Percentiles rank a stretch among this genome's conserved stretches.
Evolutionary conservation across 2,113 vertebrate species (phyloP).

Genomic region (Oreamnos americanus): DNA sequence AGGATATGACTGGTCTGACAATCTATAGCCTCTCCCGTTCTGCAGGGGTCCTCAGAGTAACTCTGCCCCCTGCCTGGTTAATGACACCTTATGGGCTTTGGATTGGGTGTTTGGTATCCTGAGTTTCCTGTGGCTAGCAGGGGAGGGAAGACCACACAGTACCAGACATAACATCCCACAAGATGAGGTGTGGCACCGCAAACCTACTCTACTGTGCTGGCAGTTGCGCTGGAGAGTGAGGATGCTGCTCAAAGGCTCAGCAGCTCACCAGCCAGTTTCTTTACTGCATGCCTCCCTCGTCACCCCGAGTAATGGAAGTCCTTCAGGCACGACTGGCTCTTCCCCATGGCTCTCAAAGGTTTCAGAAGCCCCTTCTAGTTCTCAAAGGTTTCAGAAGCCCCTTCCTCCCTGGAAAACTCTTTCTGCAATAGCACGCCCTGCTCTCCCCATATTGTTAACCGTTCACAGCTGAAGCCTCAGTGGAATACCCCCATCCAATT

Average conservation of each 20-base stretch:
- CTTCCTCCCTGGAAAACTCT: constrained; percentile 2
- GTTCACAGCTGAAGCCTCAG: constrained; percentile 52
- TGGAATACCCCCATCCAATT: constrained; percentile 74
- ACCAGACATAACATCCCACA: not conserved
- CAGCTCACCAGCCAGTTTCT: not conserved
- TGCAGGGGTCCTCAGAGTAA: constrained; percentile 60
- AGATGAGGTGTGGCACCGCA: constrained; percentile 39
- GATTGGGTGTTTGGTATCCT: constrained; percentile 68
- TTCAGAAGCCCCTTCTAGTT: not conserved
- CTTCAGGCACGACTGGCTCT: not conserved
- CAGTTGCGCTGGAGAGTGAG: not conserved
- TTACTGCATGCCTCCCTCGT: not conserved
- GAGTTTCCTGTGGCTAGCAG: constrained; percentile 65
- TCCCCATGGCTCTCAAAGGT: not conserved
- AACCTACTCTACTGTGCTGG: not conserved
- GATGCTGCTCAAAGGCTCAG: constrained; percentile 6
- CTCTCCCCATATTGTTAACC: constrained; percentile 39
- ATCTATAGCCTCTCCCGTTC: constrained; percentile 61
- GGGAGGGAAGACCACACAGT: constrained; percentile 68
- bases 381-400: not conserved
- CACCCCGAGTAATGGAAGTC: not conserved
- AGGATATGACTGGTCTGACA: constrained; percentile 68
- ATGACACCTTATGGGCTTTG: constrained; percentile 58
- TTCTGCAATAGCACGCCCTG: not conserved
- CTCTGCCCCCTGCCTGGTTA: constrained; percentile 69